These are phyloP conservation scores for Erythrolamprus reginae DNA, from an alignment of 2,113 vertebrate species.

Conservation along the genomic window DNA sequence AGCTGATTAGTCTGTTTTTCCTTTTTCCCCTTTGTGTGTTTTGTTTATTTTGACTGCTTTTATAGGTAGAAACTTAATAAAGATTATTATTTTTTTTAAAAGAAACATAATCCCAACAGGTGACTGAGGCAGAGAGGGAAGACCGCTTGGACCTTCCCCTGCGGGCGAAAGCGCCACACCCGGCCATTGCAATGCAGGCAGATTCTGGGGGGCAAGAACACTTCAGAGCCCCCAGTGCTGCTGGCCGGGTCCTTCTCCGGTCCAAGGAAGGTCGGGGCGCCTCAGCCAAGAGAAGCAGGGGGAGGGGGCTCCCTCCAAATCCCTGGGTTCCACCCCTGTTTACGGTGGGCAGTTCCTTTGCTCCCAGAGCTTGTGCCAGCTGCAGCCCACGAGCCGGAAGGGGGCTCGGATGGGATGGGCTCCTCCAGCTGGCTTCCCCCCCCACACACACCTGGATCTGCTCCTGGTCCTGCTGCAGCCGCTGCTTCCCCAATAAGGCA, in stretches of 20 bases:
- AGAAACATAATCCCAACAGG: no score
- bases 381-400: not conserved
- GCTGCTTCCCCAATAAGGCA: conserved; percentile 59
- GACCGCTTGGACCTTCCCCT: not conserved
- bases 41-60: no score
- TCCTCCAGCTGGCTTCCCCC: not conserved
- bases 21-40: no score
- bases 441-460: conserved; percentile 66
- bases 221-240: not conserved
- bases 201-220: not conserved
- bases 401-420: not conserved
- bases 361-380: not conserved
- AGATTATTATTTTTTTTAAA: no score
- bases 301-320: not conserved
- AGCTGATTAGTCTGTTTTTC: no score
- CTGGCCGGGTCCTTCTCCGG: not conserved
- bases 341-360: not conserved
- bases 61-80: no score
- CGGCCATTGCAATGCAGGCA: not conserved
- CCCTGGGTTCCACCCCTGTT: not conserved
- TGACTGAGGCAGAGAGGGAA: not conserved
- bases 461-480: conserved; percentile 44
- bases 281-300: not conserved
- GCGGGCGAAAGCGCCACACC: not conserved
- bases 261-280: not conserved